Base-by-base conservation (phyloP, 2,113 vertebrate genomes). In the Megaleporinus macrocephalus region DNA sequence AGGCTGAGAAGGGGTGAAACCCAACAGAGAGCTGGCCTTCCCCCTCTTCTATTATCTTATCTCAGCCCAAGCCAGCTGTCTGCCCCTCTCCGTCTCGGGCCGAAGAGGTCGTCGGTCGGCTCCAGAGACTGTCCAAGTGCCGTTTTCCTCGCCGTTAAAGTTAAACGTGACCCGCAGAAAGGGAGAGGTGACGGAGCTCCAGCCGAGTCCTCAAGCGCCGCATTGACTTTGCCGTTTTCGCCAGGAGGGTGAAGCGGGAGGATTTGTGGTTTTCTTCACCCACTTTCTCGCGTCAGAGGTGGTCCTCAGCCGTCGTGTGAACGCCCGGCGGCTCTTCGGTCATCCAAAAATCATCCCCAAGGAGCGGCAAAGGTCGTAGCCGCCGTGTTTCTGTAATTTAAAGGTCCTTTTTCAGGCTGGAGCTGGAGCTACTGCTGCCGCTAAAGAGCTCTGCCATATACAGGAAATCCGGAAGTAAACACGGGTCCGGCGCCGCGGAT, bases 401-500 rank as follows among this genome's bases (percentile, higher is more conserved):
- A 51, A 15, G 74, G 78, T 29, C 61, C 80, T 63, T 22, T 47
- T 69, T 44, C 44, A 85, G 83, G 81, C 79, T 77, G 76, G 62
- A 57, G 57, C 20, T 65, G 61, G 55, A 57, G 80, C 76, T 68
- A 87, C 87, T 74, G 80, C 41, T 82, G 86, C 93, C 89, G 88
- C 92, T 83, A 81, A 78, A 78, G 62, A 81, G 62, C 65, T 83
- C 86, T 83, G 73, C 92, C 93, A 93, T 90, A 86, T 89, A 88
- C 86, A 85, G 84, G 83, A 87, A 82, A 93, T 94, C 94, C 95
- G 96, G 96, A 96, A 96, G 96, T 96, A 97, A 96, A 96, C 96
- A 96, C 90, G 91, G 90, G 87, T 78, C 79, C 86, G 76, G 76
- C 13, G 81, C 85, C 78, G 74, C 84, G 87, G 81, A 77, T 78